Evolutionary conservation across 2,888 invertebrate genomes (phyloP).

Genomic region (Alsophila aescularia): DNA sequence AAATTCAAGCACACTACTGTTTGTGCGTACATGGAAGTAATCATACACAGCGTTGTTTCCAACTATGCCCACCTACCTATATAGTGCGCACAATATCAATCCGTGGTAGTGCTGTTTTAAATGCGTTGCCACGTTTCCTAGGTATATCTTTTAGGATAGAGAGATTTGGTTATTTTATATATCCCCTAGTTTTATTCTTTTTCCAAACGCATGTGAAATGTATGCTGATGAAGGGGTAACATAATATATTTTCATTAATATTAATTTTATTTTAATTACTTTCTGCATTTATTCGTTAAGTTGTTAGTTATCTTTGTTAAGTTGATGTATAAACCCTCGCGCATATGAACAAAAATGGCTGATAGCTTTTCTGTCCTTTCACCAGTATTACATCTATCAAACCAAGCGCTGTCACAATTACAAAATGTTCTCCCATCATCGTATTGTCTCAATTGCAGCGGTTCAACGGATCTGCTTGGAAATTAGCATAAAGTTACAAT

Average conservation of each 20-base stretch:
- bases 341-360: slow-evolving; percentile 40
- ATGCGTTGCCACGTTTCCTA: no score
- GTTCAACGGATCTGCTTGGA: slow-evolving; percentile 29
- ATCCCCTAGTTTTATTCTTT: no score
- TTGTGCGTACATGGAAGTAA: neutral
- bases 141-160: no score
- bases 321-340: slow-evolving; percentile 44
- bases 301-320: slow-evolving; percentile 48
- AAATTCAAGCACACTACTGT: neutral
- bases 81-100: no score
- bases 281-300: no score
- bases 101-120: no score
- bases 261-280: no score
- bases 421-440: slow-evolving; percentile 34
- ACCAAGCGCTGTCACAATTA: slow-evolving; percentile 29
- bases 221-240: no score
- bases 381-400: slow-evolving; percentile 22
- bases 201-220: no score
- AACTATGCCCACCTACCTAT: no score
- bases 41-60: neutral
- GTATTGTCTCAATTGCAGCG: slow-evolving; percentile 25
- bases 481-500: slow-evolving; percentile 35
- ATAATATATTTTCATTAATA: no score
- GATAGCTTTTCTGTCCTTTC: slow-evolving; percentile 13
- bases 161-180: no score